phyloP scores from a whole-genome alignment of 2,888 invertebrate species.

The Megastigmus dorsalis region DNA sequence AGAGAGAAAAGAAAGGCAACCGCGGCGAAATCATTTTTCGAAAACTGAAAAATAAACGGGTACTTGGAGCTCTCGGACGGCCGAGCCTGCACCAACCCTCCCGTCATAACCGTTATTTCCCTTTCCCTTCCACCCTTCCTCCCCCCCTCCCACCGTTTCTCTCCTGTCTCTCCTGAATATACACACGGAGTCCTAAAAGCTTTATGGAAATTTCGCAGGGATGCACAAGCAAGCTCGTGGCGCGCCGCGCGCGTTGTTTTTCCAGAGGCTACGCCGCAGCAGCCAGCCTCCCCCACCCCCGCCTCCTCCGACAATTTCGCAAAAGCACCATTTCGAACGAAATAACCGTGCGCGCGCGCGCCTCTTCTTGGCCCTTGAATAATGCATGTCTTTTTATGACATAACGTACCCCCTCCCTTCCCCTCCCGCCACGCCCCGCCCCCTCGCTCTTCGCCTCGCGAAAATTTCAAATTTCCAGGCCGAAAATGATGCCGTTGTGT shows the following conservation, averaged over 20 bases:
- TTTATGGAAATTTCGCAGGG: slow-evolving; percentile 10
- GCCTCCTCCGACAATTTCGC: neutral
- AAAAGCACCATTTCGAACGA: slow-evolving; percentile 7
- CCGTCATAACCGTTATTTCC: too few species aligned
- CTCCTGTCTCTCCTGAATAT: too few species aligned
- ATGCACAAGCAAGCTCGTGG: neutral
- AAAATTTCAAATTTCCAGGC: neutral
- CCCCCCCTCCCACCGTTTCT: too few species aligned
- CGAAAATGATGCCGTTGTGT: neutral
- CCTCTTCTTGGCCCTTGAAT: neutral
- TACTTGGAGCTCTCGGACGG: neutral
- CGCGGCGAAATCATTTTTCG: slow-evolving; percentile 4
- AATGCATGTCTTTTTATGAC: slow-evolving; percentile 27
- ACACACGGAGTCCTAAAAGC: neutral
- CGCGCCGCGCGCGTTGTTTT: neutral
- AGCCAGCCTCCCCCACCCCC: neutral
- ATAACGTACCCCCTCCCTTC: neutral
- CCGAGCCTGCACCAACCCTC: neutral
- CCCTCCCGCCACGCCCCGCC: neutral
- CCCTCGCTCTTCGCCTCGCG: neutral
- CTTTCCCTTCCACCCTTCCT: too few species aligned
- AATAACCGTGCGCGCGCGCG: too few species aligned
- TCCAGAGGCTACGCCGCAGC: neutral
- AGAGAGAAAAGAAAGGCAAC: too few species aligned
- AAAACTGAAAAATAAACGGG: slow-evolving; percentile 3